phyloP scores from a whole-genome alignment of 2,113 vertebrate genomes.

The Isurus oxyrinchus region DNA sequence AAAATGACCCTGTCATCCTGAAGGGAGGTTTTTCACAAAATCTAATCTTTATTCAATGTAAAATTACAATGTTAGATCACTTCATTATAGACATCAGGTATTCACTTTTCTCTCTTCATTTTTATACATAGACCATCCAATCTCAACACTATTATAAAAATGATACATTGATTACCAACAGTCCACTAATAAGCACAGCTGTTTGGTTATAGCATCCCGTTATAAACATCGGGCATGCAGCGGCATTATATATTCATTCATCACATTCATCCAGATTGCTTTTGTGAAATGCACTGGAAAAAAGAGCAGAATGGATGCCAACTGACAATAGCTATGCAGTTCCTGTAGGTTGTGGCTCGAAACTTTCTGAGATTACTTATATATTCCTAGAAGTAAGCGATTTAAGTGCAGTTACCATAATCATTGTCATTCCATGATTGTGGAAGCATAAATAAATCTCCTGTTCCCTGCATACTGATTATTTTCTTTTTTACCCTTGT shows the following conservation, averaged over 20 bases:
- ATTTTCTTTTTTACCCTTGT: background rate
- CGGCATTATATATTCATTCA: background rate
- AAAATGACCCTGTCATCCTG: background rate
- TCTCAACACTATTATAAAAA: background rate
- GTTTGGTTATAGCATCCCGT: background rate
- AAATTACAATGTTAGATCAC: background rate
- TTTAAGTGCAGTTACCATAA: background rate
- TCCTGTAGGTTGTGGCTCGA: background rate
- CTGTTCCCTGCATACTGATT: background rate
- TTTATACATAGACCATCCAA: background rate
- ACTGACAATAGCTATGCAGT: background rate
- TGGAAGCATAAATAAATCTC: background rate
- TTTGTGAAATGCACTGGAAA: background rate
- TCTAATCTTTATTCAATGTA: background rate
- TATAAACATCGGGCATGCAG: background rate
- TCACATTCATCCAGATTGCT: background rate
- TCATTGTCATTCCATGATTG: background rate
- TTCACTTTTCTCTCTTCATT: background rate
- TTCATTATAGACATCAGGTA: background rate
- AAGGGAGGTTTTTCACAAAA: background rate
- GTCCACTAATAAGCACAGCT: background rate
- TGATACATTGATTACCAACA: background rate
- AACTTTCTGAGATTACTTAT: background rate
- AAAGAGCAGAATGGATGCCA: background rate
- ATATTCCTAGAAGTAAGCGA: background rate